Percentiles rank a stretch among this genome's conserved stretches.
Conservation (phyloP, 37 sponge, comb jelly and placozoan species). For the Haliclona indistincta region DNA sequence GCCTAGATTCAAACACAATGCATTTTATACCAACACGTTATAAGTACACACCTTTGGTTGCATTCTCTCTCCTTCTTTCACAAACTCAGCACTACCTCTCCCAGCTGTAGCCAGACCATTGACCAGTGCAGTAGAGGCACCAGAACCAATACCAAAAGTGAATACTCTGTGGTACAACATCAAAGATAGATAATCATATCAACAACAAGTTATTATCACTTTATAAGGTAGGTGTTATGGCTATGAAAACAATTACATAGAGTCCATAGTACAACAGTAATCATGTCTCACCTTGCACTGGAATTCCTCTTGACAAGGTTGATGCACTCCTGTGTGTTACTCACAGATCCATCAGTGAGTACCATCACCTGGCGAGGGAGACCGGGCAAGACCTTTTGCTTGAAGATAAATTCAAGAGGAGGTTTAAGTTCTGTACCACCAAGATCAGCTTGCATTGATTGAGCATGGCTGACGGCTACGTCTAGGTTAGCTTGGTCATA, state of each 20-base stretch:
- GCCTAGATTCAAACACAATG: not conserved
- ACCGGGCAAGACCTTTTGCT: constrained; percentile 3
- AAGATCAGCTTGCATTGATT: constrained; percentile 47
- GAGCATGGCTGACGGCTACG: constrained; percentile 41
- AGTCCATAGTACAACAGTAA: not conserved
- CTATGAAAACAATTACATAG: not conserved
- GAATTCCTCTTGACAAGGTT: constrained; percentile 42
- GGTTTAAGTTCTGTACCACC: constrained; percentile 72
- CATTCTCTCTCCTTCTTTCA: constrained; percentile 75
- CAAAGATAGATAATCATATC: not conserved
- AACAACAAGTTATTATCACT: not conserved
- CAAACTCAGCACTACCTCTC: constrained; percentile 71
- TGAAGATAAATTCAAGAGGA: constrained; percentile 68
- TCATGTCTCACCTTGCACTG: constrained; percentile 45
- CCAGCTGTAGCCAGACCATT: constrained; percentile 83
- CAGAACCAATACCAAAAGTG: constrained; percentile 86
- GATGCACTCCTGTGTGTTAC: constrained; percentile 57
- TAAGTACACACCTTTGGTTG: constrained; percentile 61
- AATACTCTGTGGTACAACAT: constrained; percentile 39
- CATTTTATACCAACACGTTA: no score
- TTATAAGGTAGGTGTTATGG: not conserved
- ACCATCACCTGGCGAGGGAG: constrained; percentile 61
- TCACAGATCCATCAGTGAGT: constrained; percentile 70
- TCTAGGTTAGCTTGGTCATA: constrained; percentile 62
- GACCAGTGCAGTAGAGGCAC: constrained; percentile 81